Percentiles rank a stretch among this genome's conserved stretches.
These are phyloP conservation scores for Meloidogyne chitwoodi DNA, from an alignment of 1,140 invertebrate species.

Conservation along the genomic window DNA sequence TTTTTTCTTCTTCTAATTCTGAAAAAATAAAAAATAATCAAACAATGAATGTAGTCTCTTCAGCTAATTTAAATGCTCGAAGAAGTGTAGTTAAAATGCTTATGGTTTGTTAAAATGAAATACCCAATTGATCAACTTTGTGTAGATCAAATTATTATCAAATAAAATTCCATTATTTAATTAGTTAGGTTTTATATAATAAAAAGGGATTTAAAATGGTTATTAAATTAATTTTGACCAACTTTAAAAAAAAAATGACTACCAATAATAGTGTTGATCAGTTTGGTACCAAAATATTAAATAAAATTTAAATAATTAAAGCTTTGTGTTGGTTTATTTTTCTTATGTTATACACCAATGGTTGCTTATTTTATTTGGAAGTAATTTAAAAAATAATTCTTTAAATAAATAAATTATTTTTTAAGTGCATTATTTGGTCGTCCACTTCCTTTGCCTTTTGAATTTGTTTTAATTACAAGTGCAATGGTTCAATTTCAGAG, in stretches of 20 bases:
- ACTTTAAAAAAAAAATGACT: too few relatives aligned
- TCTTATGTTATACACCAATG: constrained; percentile 14
- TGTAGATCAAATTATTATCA: too few relatives aligned
- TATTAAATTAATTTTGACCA: too few relatives aligned
- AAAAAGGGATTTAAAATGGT: too few relatives aligned
- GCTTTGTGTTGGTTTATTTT: neutral
- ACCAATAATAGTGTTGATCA: too few relatives aligned
- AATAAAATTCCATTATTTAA: too few relatives aligned
- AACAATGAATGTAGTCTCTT: neutral
- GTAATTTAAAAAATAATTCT: neutral
- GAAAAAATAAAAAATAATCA: neutral
- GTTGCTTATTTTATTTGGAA: constrained; percentile 3
- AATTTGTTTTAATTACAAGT: constrained; percentile 23
- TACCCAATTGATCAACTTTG: too few relatives aligned
- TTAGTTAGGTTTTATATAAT: too few relatives aligned
- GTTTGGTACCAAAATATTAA: too few relatives aligned
- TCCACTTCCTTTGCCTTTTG: constrained; percentile 16
- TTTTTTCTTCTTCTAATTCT: neutral
- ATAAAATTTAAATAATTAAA: too few relatives aligned
- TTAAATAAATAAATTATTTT: neutral
- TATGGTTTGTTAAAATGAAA: neutral
- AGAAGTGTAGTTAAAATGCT: constrained; percentile 17
- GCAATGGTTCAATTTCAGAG: constrained; percentile 23
- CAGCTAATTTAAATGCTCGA: constrained; percentile 6
- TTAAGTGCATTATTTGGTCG: constrained; percentile 12